Percentiles rank a stretch among this genome's conserved stretches.
Evolutionary conservation across 2,888 invertebrate genomes (phyloP).

Genomic region (Zhuqinia jingwanae): DNA sequence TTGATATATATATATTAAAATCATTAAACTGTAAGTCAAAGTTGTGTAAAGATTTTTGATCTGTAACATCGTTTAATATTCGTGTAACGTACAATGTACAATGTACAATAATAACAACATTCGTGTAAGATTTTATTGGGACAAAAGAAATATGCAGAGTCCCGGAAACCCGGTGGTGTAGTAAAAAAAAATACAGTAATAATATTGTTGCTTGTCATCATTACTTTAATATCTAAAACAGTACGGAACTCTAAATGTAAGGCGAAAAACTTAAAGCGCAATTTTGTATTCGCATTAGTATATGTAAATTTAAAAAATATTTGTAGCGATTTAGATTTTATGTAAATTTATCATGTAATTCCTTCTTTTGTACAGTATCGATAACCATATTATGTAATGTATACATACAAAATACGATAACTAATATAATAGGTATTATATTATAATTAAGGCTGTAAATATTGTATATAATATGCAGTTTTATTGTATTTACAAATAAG

Average conservation of each 20-base stretch:
- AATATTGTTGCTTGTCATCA: slow-evolving; percentile 7
- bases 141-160: not conserved
- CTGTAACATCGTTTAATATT: not conserved
- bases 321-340: slow-evolving; percentile 25
- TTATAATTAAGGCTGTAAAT: not conserved
- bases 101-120: not conserved
- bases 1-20: not conserved
- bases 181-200: not conserved
- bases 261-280: slow-evolving; percentile 49
- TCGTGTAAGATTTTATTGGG: not conserved
- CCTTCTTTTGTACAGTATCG: slow-evolving; percentile 15
- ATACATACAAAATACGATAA: not conserved
- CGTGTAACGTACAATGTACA: not conserved
- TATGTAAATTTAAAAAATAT: slow-evolving; percentile 15
- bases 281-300: slow-evolving; percentile 44
- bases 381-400: not conserved
- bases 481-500: too few relatives aligned
- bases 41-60: not conserved
- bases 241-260: not conserved
- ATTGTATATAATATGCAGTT: too few relatives aligned
- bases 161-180: not conserved
- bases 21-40: not conserved
- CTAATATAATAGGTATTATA: not conserved
- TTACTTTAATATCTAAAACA: not conserved
- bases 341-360: slow-evolving; percentile 68